Percentiles rank a stretch among this genome's conserved stretches.
phyloP scores from a whole-genome alignment of 2,888 invertebrate genomes.

The Odontomyia ornata region DNA sequence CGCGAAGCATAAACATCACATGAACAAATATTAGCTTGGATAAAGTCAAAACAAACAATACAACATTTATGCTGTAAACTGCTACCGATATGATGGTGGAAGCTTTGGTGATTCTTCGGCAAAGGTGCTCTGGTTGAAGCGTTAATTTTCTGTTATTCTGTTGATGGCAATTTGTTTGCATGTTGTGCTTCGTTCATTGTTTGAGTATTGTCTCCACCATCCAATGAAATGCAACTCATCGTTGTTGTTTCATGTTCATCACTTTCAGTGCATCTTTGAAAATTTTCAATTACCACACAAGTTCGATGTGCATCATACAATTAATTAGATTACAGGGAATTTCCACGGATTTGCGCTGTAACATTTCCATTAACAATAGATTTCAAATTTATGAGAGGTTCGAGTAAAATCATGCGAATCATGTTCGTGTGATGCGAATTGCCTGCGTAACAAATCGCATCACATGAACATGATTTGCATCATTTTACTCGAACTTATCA shows the following conservation, averaged over 20 bases:
- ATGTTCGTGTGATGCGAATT: no score
- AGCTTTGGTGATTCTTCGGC: no score
- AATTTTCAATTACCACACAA: neutral
- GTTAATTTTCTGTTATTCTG: constrained; percentile 31
- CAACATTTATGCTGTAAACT: constrained; percentile 4
- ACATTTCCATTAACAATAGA: no score
- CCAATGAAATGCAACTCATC: constrained; percentile 1
- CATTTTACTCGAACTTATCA: no score
- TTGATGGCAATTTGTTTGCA: constrained; percentile 33
- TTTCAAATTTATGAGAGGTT: no score
- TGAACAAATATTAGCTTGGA: constrained; percentile 38
- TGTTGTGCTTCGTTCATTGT: constrained; percentile 9
- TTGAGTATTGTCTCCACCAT: constrained; percentile 22
- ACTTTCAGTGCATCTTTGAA: neutral
- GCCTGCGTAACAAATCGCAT: no score
- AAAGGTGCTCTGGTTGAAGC: neutral
- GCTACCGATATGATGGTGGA: neutral
- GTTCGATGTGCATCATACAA: neutral
- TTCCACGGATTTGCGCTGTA: neutral
- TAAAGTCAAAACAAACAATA: constrained; percentile 40
- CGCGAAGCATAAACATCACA: constrained; percentile 33
- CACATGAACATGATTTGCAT: no score
- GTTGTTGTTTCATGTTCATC: neutral
- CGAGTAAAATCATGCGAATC: no score
- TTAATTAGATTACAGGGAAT: neutral